Evolutionary conservation across 2,113 vertebrate genomes (phyloP).

Genomic region (Chaetops frenatus): DNA sequence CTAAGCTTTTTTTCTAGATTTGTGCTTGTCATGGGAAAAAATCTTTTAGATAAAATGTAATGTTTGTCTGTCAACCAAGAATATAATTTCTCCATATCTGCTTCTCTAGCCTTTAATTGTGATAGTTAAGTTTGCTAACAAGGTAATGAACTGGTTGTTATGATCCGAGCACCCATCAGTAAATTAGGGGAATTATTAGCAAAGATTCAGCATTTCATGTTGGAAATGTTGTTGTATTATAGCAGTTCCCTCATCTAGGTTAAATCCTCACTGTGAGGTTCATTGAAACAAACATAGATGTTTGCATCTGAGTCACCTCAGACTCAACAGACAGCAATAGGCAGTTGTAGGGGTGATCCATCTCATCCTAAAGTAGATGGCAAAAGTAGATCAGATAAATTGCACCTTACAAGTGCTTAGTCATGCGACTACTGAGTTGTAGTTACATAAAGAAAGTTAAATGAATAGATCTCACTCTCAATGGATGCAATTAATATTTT

Average conservation of each 20-base stretch:
- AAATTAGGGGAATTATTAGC: not conserved
- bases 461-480: not conserved
- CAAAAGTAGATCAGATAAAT: slow-evolving; percentile 7
- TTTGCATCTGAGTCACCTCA: not conserved
- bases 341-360: not conserved
- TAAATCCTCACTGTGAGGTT: not conserved
- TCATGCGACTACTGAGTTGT: not conserved
- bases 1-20: not conserved
- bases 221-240: not conserved
- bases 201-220: not conserved
- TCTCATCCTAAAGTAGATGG: not conserved
- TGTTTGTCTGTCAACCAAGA: not conserved
- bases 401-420: not conserved
- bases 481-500: not conserved
- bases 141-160: not conserved
- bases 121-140: not conserved
- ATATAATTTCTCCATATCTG: not conserved
- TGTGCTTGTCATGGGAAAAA: not conserved
- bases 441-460: not conserved
- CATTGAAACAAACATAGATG: not conserved
- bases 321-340: not conserved
- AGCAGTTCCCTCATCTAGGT: not conserved
- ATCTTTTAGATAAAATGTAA: not conserved
- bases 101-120: not conserved
- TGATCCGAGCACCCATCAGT: not conserved